Base-by-base conservation (phyloP, 1,140 invertebrate genomes). In the Oedothorax gibbosus region DNA sequence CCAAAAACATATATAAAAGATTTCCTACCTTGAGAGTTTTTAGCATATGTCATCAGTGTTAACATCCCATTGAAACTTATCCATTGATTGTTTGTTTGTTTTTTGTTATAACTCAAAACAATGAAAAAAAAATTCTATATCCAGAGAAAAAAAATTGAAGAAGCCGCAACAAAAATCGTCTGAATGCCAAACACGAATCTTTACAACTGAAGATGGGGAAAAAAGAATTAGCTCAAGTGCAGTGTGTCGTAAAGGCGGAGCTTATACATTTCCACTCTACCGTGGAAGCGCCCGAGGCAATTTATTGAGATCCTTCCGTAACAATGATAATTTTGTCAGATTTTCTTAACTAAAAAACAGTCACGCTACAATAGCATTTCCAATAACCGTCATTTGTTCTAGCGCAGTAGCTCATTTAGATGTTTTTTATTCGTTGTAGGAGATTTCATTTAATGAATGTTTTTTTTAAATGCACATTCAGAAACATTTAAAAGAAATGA, bases 231-330 rank as follows among this genome's bases (percentile, higher is more conserved):
- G 77, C 50, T 35, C 77, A 79, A 79, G 77, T 79, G 77, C 77
- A 79, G 77, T 79, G n/a, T 79, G 75, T 79, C 77, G 62, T 54
- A 6, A 21, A 35, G 77, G 77, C 77, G 77, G 62, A 64, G 62
- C 18, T 79, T 54, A 15, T 15, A 7, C 7, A 79, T 68, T 54
- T 65, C 18, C 53, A 12, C 21, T 49, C 57, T 79, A 53, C 62
- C 77, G 77, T 68, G 49, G 57, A 66, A 14, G n/a, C 68, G 64
- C 77, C 77, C 64, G 53, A 10, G 35, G 54, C 64, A 62, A 51
- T 68, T 68, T 68, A 75, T 75, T 57, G 72, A 75, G 53, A 18
- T 49, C 54, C 62, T 35, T 51, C 54, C 75, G 75, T 77, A 77
- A 77, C 75, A 77, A 77, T 6, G 51, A 77, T 62, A 62, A 20